Conservation (phyloP, 1,140 invertebrate genomes). For the Drosophila teissieri region DNA sequence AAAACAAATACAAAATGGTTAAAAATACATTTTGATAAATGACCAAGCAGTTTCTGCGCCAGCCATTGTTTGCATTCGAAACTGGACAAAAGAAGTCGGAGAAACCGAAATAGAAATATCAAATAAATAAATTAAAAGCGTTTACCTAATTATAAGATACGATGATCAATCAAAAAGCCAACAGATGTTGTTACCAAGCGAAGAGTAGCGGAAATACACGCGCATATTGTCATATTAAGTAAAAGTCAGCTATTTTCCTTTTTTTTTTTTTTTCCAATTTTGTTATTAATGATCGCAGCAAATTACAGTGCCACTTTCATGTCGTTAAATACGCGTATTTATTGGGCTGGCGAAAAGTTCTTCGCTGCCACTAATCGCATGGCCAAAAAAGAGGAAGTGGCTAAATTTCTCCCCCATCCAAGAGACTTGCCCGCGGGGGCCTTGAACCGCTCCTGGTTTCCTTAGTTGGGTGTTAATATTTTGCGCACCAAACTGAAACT, state of each 20-base stretch:
- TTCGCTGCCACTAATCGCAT: constrained; percentile 18
- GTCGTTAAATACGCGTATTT: constrained; percentile 17
- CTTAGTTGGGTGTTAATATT: constrained; percentile 40
- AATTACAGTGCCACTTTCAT: constrained; percentile 40
- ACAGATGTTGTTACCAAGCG: constrained; percentile 13
- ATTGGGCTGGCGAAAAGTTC: constrained; percentile 31
- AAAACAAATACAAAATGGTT: constrained; percentile 29
- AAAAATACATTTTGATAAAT: constrained; percentile 73
- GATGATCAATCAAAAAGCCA: constrained; percentile 64
- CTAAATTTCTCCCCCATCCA: constrained; percentile 33
- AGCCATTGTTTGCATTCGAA: not conserved
- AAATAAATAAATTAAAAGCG: constrained; percentile 65
- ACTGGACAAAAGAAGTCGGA: constrained; percentile 36
- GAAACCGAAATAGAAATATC: constrained; percentile 47
- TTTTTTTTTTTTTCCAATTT: not conserved
- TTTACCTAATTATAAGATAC: constrained; percentile 62
- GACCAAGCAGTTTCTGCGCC: constrained; percentile 58
- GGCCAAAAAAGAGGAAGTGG: constrained; percentile 21
- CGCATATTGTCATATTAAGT: constrained; percentile 23
- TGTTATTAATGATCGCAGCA: constrained; percentile 31
- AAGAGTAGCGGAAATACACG: constrained; percentile 26
- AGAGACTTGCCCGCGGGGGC: not conserved
- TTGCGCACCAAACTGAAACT: constrained; percentile 36
- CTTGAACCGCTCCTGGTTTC: constrained; percentile 7
- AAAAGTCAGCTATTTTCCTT: constrained; percentile 14